Evolutionary conservation across 2,797 vertebrate species (phyloP).

Genomic region (Mareca penelope): DNA sequence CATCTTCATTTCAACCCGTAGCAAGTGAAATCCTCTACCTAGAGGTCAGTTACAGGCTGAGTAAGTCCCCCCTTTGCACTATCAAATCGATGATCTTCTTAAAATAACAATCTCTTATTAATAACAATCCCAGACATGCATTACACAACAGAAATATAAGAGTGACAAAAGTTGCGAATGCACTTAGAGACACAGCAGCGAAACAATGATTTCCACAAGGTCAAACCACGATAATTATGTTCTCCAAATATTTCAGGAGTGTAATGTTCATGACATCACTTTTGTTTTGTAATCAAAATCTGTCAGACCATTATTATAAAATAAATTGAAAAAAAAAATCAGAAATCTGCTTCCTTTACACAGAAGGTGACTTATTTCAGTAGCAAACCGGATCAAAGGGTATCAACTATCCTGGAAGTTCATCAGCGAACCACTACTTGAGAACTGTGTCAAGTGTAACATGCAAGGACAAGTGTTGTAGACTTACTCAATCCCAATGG

Average conservation of each 20-base stretch:
- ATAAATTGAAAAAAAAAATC: not conserved
- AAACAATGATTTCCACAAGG: not conserved
- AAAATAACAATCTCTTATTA: not conserved
- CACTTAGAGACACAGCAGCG: not conserved
- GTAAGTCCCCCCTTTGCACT: not conserved
- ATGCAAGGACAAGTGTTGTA: not conserved
- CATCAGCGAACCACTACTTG: rapidly evolving
- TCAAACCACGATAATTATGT: not conserved
- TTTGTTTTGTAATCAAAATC: not conserved
- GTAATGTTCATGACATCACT: not conserved
- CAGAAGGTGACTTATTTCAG: not conserved
- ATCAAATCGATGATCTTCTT: not conserved
- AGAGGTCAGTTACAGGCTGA: not conserved
- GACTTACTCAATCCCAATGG: not conserved
- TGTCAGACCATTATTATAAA: not conserved
- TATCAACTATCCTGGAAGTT: not conserved
- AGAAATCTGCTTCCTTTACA: not conserved
- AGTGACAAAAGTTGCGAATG: not conserved
- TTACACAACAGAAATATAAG: not conserved
- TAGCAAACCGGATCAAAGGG: not conserved
- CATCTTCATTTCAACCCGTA: not conserved
- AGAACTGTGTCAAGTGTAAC: rapidly evolving
- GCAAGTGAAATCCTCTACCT: not conserved
- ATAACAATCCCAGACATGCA: not conserved
- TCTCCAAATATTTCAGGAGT: not conserved